phyloP scores from a whole-genome alignment of 2,888 invertebrate species.

The Hydrotaea cyrtoneurina region DNA sequence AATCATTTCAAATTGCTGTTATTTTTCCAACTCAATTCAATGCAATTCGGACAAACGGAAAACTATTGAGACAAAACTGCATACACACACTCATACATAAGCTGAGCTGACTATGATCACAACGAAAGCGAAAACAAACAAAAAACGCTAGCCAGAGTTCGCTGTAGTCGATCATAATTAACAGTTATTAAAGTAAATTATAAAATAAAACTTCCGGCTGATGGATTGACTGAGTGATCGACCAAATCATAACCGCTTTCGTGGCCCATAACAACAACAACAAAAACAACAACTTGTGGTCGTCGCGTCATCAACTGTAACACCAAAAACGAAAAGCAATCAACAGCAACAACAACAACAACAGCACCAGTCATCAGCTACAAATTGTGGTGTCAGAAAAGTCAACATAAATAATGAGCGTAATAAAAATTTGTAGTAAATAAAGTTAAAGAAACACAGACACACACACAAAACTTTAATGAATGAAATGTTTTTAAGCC shows the following conservation, averaged over 20 bases:
- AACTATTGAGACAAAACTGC: not conserved
- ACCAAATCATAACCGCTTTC: not conserved
- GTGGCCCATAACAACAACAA: not conserved
- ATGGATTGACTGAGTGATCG: not conserved
- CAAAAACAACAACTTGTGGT: too few species aligned
- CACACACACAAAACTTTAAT: not conserved
- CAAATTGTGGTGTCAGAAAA: conserved; percentile 30
- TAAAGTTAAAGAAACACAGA: not conserved
- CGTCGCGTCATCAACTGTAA: not conserved
- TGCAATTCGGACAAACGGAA: not conserved
- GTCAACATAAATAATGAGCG: conserved; percentile 30
- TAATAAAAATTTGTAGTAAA: conserved; percentile 30
- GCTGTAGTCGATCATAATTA: conserved; percentile 19
- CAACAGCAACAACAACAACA: not conserved
- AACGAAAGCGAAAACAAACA: too few species aligned
- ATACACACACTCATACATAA: not conserved
- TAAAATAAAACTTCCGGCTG: conserved; percentile 46
- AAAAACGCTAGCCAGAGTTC: conserved; percentile 23
- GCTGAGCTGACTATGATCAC: not conserved
- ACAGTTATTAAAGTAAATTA: conserved; percentile 46
- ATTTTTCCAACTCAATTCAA: not conserved
- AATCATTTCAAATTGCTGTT: too few species aligned
- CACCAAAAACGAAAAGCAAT: not conserved
- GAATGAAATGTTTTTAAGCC: conserved; percentile 17
- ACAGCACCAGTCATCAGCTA: not conserved